Evolutionary conservation across 2,113 vertebrate species (phyloP), one percentile per base, ranked within the genome.

Genomic region (Hirundichthys speculiger): DNA sequence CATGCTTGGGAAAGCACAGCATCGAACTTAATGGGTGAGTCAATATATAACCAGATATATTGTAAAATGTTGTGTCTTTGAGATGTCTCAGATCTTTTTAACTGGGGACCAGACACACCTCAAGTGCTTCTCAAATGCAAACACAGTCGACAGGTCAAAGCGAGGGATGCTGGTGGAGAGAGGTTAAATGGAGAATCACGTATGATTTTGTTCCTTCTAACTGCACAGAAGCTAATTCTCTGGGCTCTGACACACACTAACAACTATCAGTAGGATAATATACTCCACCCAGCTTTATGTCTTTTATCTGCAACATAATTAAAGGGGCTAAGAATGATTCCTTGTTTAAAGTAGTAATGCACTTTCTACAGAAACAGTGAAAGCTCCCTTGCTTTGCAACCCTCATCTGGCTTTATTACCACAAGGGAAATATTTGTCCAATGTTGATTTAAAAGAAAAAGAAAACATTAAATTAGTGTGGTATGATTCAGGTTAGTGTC

Each of bases 1-100:
- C 63, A 50, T 45, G 34, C 19, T 13, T 22, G 21, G 55, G 56
- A 47, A 1, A n/a, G 12, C n/a, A 25, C 24, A 46, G 13, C 59
- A 61, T 64, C 41, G 47, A 66, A 60, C 19, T 47, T n/a, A 50
- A 60, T 19, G 51, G 20, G 16, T 69, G 68, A 48, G 80, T 86
- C 49, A 82, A 84, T 89, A 50, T 80, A 53, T 76, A 69, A 84
- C 84, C 10, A 45, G 52, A 15, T 0, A 13, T 59, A 62, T 6
- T 48, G 43, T 62, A 68, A 77, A 69, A 59, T 13, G 38, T 1
- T 27, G 12, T 2, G 8, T 30, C 34, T 39, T 49, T 22, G 5
- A 63, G 48, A 30, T 11, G 27, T 25, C 8, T 27, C 30, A 64
- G n/a, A n/a, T n/a, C n/a, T n/a, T n/a, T n/a, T n/a, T n/a, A n/a